Evolutionary conservation across 2,797 vertebrate species (phyloP).

Genomic region (Malurus leucopterus): DNA sequence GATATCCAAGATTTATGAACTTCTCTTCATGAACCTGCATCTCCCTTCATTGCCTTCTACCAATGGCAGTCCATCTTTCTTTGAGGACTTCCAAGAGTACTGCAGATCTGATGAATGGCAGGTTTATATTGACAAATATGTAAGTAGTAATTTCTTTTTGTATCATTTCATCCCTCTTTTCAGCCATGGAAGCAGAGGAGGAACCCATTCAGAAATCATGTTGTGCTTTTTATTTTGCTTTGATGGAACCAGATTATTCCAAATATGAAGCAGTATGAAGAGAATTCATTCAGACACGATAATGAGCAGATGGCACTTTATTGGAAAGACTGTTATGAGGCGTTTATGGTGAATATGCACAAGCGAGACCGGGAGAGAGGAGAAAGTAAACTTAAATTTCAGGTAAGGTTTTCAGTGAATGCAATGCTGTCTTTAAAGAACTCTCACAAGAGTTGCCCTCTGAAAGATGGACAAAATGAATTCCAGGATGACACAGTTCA

Average conservation of each 20-base stretch:
- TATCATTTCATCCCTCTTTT: not conserved
- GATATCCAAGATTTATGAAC: constrained; percentile 90
- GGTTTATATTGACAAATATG: constrained; percentile 96
- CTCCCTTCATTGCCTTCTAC: constrained; percentile 90
- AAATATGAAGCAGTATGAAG: constrained; percentile 97
- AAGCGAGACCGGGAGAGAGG: constrained; percentile 88
- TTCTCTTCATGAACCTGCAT: constrained; percentile 96
- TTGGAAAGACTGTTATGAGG: constrained; percentile 95
- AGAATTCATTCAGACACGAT: constrained; percentile 86
- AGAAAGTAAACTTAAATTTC: constrained; percentile 97
- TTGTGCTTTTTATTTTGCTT: not conserved
- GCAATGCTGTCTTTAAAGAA: not conserved
- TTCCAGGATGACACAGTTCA: not conserved
- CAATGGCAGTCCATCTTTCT: constrained; percentile 94
- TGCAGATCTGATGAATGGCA: constrained; percentile 92
- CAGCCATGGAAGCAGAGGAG: not conserved
- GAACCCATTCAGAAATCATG: not conserved
- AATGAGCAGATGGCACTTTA: constrained; percentile 90
- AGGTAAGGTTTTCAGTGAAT: constrained; percentile 74
- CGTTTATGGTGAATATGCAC: constrained; percentile 92
- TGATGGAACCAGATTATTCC: constrained; percentile 85
- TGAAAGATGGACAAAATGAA: not conserved
- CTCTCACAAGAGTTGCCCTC: not conserved
- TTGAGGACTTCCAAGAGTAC: constrained; percentile 95
- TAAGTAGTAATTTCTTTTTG: constrained; percentile 65